Percentiles rank a stretch among this genome's conserved stretches.
Conservation (phyloP, 2,888 invertebrate species). For the Chloroclystis v-ata region DNA sequence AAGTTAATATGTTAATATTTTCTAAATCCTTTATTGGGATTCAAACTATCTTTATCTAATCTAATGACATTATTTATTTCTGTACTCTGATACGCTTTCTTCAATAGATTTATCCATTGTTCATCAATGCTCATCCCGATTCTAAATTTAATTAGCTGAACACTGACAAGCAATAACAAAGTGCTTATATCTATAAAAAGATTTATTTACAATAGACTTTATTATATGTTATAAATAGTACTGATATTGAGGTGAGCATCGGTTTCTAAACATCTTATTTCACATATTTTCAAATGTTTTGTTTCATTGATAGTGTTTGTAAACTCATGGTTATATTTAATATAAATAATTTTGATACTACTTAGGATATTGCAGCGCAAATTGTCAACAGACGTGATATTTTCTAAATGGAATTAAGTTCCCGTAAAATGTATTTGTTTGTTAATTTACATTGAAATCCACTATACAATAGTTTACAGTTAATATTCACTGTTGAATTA, state of each 20-base stretch:
- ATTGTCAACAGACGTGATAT: slow-evolving; percentile 44
- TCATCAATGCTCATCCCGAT: slow-evolving; percentile 60
- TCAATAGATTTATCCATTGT: slow-evolving; percentile 42
- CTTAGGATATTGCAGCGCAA: slow-evolving; percentile 40
- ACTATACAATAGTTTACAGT: background rate
- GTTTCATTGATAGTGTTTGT: slow-evolving; percentile 39
- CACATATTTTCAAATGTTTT: slow-evolving; percentile 76
- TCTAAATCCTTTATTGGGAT: slow-evolving; percentile 10
- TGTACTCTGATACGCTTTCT: slow-evolving; percentile 56
- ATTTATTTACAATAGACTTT: slow-evolving; percentile 33
- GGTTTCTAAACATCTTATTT: slow-evolving; percentile 61
- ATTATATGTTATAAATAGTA: slow-evolving; percentile 22
- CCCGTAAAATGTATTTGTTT: slow-evolving; percentile 56
- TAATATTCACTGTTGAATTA: background rate
- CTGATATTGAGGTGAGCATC: slow-evolving; percentile 64
- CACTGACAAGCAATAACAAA: slow-evolving; percentile 38
- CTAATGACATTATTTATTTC: slow-evolving; percentile 19
- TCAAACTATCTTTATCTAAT: background rate
- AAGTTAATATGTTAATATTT: background rate
- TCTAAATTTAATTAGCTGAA: slow-evolving; percentile 31
- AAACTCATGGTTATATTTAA: slow-evolving; percentile 35
- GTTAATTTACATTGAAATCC: slow-evolving; percentile 47
- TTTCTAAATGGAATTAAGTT: slow-evolving; percentile 75
- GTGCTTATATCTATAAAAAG: slow-evolving; percentile 35
- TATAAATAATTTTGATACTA: slow-evolving; percentile 35